Percentiles rank a stretch among this genome's conserved stretches.
phyloP scores from a whole-genome alignment of 1,140 invertebrate species.

The Aphelinus atriplicis region DNA sequence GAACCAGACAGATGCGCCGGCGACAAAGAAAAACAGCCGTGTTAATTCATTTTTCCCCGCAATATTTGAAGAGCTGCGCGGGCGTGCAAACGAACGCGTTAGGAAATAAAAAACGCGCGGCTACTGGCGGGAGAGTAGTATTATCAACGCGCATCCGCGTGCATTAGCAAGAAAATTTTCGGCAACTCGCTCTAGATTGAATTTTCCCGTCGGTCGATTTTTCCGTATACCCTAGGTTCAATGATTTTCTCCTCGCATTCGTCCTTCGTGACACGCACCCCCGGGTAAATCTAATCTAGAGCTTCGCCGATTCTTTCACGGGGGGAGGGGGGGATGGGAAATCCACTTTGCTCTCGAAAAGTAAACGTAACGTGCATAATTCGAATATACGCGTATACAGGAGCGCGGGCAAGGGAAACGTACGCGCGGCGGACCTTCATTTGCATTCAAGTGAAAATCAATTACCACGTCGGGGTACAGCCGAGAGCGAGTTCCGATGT shows the following conservation, averaged over 20 bases:
- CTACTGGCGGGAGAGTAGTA: neutral
- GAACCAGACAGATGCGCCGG: slow-evolving; percentile 23
- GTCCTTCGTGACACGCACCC: no score
- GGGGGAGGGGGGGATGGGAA: no score
- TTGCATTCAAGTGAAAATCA: neutral
- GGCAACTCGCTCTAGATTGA: neutral
- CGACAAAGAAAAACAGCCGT: neutral
- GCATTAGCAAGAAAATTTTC: neutral
- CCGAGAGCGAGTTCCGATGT: no score
- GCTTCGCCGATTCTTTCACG: no score
- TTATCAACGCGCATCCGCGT: neutral
- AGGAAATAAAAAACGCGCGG: neutral
- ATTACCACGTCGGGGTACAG: neutral
- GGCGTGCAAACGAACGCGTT: neutral
- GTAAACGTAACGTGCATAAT: neutral
- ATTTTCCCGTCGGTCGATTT: slow-evolving; percentile 20
- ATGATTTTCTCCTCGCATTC: no score
- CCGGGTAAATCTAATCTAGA: no score
- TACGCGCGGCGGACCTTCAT: no score
- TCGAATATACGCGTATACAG: neutral
- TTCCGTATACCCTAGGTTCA: neutral
- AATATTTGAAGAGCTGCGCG: neutral
- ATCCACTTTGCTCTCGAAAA: neutral
- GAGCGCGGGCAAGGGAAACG: no score
- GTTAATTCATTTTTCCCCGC: neutral